A percentile compares a stretch with the other conserved stretches of the same genome.
phyloP scores from a whole-genome alignment of 2,797 vertebrate genomes.

The Pempheris klunzingeri region DNA sequence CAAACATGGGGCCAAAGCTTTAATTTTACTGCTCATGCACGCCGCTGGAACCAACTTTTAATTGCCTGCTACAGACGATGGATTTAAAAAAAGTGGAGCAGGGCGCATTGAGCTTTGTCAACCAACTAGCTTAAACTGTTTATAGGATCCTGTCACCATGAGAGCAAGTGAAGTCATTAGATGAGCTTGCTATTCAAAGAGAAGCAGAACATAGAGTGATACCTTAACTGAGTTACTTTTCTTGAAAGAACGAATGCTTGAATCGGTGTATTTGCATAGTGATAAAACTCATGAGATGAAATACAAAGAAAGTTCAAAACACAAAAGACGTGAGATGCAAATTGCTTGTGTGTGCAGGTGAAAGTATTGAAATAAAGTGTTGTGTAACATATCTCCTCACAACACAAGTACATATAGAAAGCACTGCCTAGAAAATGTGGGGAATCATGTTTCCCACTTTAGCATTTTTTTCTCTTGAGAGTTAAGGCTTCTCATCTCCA shows the following conservation, averaged over 20 bases:
- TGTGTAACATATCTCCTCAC: constrained; percentile 22
- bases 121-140: constrained; percentile 15
- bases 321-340: constrained; percentile 43
- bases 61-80: constrained; percentile 48
- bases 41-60: constrained; percentile 36
- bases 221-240: constrained; percentile 7
- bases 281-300: constrained; percentile 39
- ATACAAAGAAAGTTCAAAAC: constrained; percentile 13
- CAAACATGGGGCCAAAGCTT: constrained; percentile 35
- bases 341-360: constrained; percentile 47
- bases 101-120: constrained; percentile 13
- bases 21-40: constrained; percentile 38
- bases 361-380: constrained; percentile 36
- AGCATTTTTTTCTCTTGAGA: constrained; percentile 26
- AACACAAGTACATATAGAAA: constrained; percentile 44
- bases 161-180: not conserved
- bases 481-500: constrained; percentile 36
- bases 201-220: not conserved
- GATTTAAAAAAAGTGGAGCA: constrained; percentile 14
- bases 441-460: constrained; percentile 35
- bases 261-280: constrained; percentile 32
- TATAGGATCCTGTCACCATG: constrained; percentile 11
- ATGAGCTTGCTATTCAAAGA: constrained; percentile 7
- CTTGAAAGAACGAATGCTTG: constrained; percentile 11
- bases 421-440: constrained; percentile 16